Evolutionary conservation across 2,113 vertebrate genomes (phyloP), one percentile per base, ranked within the genome.

Genomic region (Dicaeum eximium): DNA sequence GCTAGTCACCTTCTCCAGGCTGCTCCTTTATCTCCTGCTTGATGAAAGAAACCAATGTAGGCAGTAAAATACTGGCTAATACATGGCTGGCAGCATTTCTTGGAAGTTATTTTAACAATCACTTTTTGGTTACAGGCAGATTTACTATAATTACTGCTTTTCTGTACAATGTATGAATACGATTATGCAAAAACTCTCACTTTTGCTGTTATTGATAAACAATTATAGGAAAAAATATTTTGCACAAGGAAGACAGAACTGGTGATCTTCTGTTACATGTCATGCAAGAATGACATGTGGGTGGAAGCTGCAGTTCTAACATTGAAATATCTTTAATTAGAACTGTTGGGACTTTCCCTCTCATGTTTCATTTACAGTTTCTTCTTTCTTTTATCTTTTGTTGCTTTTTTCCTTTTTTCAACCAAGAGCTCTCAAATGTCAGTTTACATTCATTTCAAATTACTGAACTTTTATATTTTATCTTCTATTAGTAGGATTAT

Each of bases 281-380:
- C 90, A 95, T 73, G 89, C 40, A 87, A 85, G 87, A 95, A 92
- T 94, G 89, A 87, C 87, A 80, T 67, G 87, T 97, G 94, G 89
- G 80, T 62, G 91, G 91, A 72, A 95, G 81, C 42, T 92, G 82
- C 57, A 82, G 54, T 88, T 94, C 73, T 95, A 91, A 87, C 4
- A 0, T 6, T 69, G 73, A 93, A 95, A 84, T 45, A 67, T 60
- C 88, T 96, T 94, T 96, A 90, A 93, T 94, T 88, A 92, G 88
- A 95, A 82, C 78, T 92, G 81, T 28, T 93, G 86, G 90, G 91
- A 95, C 93, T 85, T 93, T 81, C 80, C 84, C 77, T 79, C 70
- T 73, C 15, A 44, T 87, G 70, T 87, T 93, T 93, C 81, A 45
- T 62, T 87, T 92, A 73, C 72, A 83, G 62, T 80, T 90, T 88